Evolutionary conservation across 2,113 vertebrate genomes (phyloP), one percentile per base, ranked within the genome.

Genomic region (Cercocebus atys): DNA sequence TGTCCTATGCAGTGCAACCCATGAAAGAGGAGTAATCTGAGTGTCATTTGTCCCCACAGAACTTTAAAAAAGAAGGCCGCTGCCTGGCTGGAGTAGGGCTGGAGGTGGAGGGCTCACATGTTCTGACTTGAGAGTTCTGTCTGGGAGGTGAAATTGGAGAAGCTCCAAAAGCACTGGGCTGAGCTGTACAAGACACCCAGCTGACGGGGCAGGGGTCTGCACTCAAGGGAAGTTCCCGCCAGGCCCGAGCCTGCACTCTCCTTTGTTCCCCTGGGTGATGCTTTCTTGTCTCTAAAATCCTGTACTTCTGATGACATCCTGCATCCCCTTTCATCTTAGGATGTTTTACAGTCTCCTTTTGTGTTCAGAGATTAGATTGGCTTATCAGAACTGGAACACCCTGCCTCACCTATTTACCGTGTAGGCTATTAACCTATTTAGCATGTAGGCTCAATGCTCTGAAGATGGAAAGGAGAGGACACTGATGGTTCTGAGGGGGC

Each of bases 21-120:
- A 7, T 2, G 40, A 20, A 68, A 18, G 50, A 50, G 43, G 52
- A 50, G 61, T 18, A 17, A n/a, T 0, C 1, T 55, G 43, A 72
- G 52, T 2, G 4, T 5, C 27, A 0, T 61, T 35, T 17, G 35
- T 12, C 1, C 27, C 16, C 57, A 64, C 8, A n/a, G 35, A 70
- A 25, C 57, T 52, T 73, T 45, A 20, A 22, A 64, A 64, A 25
- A 75, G 3, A 16, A 50, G 57, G 32, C n/a, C 16, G 52, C 80
- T 18, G 25, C 70, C 43, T 0, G 8, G 35, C n/a, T 0, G 25
- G 57, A 47, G n/a, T 0, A 2, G 47, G 25, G 20, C 11, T 38
- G 3, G 8, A 32, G 18, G 45, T 2, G 8, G 7, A 23, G 55
- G 52, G 6, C n/a, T 7, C 4, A 0, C 0, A 0, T 16, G 12